Evolutionary conservation across 2,113 vertebrate genomes (phyloP), one percentile per base, ranked within the genome.

Genomic region (Scophthalmus maximus): DNA sequence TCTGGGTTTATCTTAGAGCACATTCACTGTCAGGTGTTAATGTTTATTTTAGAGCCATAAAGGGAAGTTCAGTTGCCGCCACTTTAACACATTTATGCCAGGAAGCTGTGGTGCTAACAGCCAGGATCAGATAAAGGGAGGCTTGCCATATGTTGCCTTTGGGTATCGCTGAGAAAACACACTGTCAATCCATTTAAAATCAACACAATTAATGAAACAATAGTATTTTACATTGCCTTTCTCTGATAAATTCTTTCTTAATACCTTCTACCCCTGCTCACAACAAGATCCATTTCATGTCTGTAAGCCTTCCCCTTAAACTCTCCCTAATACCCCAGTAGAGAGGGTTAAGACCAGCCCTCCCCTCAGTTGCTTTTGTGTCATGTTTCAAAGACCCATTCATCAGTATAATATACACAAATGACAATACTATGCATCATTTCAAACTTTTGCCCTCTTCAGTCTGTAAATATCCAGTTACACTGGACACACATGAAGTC

Each of bases 21-120:
- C 80, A 84, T 90, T 87, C 76, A 84, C 84, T 82, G 77, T 87
- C 89, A 88, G 83, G 76, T 90, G 90, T 83, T 78, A 91, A 80
- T 90, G 84, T 90, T 92, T 91, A 88, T 92, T 70, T 85, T 82
- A 58, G 49, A 73, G 80, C 84, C 79, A 77, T 90, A 91, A 93
- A 92, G 62, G 78, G 81, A 91, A 85, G 84, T 77, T 87, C 68
- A 75, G 62, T 81, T 87, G 78, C 75, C 71, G 72, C 72, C 81
- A 82, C 86, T 86, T 90, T 85, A 91, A 87, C 89, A 82, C 86
- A 87, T 92, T 89, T 82, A 78, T 85, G 70, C 69, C 75, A 88
- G 87, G 85, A 86, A 88, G 79, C 78, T 26, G 64, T 50, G 87
- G 84, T 66, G 86, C 81, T 82, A 88, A 92, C 81, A 81, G 61